Evolutionary conservation across 2,888 invertebrate genomes (phyloP), one percentile per base, ranked within the genome.

Genomic region (Horisme vitalbata): DNA sequence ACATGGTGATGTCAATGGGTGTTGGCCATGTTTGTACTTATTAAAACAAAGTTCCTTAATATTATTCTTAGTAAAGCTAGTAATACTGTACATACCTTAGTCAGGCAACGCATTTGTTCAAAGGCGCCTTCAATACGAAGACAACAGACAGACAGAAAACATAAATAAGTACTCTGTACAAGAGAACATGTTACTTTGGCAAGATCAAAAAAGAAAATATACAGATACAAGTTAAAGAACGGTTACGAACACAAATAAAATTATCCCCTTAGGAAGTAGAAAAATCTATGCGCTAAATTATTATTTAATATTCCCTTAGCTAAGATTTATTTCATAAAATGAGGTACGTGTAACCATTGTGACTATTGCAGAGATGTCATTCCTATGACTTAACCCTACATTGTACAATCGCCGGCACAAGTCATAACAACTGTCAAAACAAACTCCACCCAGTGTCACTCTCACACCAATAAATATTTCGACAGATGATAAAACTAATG

Each of bases 271-370:
- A 35, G n/a, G 18, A 69, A 47, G 59, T 68, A 71, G 64, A 65
- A 65, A 71, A 18, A 64, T 64, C 61, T 75, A 75, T 61, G 63
- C 63, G 55, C 71, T 75, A 65, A 26, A 44, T 53, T 50, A 52
- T 78, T 79, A 80, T 77, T 77, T 79, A 74, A 76, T 72, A 74
- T 50, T 68, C 63, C 59, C 83, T 83, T 86, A 85, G 61, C 66
- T 68, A 71, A 68, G 71, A 74, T 76, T 79, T 39, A 82, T 75
- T 76, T 80, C 77, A 73, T 80, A 84, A 85, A 48, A 88, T 89
- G 89, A 89, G 88, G 89, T 89, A 89, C 80, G 75, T 83, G 79
- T 82, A 86, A 86, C 80, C 78, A 81, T 83, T 86, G 80, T 86
- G 87, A 88, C 86, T 87, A 83, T 75, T 70, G 74, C 73, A 75